Conservation (phyloP, 2,113 vertebrate species). For the Phycodurus eques region DNA sequence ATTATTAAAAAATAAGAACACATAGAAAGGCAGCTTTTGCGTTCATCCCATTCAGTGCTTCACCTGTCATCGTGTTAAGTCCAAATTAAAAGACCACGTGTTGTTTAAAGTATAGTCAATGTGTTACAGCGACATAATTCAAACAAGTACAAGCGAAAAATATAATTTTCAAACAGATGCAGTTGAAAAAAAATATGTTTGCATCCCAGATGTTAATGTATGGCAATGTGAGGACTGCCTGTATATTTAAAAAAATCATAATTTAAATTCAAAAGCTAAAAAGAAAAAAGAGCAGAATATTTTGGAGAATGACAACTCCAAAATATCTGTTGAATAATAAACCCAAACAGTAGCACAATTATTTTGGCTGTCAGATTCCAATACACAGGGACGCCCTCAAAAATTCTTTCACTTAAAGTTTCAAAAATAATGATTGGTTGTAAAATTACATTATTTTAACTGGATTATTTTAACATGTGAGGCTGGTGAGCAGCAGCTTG, state of each 20-base stretch:
- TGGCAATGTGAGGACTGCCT: not conserved
- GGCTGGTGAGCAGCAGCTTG: no score
- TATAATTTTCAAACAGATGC: not conserved
- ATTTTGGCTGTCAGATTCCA: not conserved
- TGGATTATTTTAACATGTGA: not conserved
- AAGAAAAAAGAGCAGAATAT: not conserved
- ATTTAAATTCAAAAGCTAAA: not conserved
- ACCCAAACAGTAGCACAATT: not conserved
- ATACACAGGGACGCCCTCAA: not conserved
- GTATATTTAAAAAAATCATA: no score
- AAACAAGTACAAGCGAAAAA: not conserved
- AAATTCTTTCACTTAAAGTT: no score
- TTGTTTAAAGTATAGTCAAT: not conserved
- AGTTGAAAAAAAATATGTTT: not conserved
- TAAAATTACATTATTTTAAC: no score
- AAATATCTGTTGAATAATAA: not conserved
- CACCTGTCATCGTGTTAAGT: not conserved
- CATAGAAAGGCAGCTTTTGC: not conserved
- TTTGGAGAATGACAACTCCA: not conserved
- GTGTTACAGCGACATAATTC: not conserved
- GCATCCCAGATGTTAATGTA: not conserved
- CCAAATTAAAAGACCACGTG: not conserved
- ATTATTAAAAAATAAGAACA: not conserved
- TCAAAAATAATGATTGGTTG: no score
- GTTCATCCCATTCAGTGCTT: not conserved